phyloP scores from a whole-genome alignment of 2,797 vertebrate species.

The Dryobates pubescens region DNA sequence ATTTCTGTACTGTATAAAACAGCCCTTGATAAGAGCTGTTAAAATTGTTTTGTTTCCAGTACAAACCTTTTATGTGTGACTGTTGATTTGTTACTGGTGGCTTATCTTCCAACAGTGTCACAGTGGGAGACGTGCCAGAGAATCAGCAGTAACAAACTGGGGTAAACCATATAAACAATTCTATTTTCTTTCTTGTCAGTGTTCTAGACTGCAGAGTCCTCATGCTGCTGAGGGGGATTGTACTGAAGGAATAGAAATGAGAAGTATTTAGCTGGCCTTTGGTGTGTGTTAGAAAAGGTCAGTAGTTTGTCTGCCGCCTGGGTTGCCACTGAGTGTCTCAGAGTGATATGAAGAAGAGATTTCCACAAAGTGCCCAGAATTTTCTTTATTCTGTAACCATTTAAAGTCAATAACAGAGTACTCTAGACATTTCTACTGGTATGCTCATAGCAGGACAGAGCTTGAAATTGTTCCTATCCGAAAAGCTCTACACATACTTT shows the following conservation, averaged over 20 bases:
- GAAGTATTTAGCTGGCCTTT: neutral
- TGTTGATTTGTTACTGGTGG: neutral
- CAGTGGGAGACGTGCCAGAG: neutral
- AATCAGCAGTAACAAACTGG: neutral
- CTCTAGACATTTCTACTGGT: neutral
- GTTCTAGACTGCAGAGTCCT: neutral
- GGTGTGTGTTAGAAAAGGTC: neutral
- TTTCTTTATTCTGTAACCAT: neutral
- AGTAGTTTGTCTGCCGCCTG: neutral
- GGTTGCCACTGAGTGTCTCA: neutral
- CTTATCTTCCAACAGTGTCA: neutral
- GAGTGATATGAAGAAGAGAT: neutral
- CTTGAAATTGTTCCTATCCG: neutral
- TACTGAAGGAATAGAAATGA: neutral
- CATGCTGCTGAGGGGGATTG: neutral
- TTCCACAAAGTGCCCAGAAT: neutral
- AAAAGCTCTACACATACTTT: neutral
- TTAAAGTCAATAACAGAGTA: neutral
- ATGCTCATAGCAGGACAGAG: neutral
- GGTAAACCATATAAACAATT: neutral
- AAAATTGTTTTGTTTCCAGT: neutral
- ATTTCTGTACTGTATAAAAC: neutral
- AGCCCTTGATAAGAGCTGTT: neutral
- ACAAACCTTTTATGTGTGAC: neutral
- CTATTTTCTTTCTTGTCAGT: neutral